These are phyloP conservation scores for Mystacornis crossleyi DNA, from an alignment of 2,113 vertebrate species.

Conservation along the genomic window DNA sequence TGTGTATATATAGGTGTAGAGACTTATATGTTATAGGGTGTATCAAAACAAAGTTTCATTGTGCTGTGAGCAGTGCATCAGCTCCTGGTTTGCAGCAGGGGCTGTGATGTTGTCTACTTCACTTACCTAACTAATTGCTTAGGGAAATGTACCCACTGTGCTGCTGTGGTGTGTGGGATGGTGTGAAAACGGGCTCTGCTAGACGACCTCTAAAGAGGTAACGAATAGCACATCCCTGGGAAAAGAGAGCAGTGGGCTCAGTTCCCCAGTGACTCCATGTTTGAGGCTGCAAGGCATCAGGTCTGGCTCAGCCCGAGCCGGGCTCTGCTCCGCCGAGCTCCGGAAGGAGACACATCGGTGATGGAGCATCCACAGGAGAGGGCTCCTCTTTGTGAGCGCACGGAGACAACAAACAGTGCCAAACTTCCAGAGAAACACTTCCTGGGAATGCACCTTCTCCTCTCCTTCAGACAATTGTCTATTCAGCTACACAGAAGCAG, in stretches of 20 bases:
- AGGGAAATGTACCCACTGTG: background rate
- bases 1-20: background rate
- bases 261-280: fast-evolving
- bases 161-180: background rate
- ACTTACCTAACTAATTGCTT: background rate
- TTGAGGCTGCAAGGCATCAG: background rate
- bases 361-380: background rate
- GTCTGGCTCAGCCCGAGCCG: fast-evolving
- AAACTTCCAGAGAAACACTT: background rate
- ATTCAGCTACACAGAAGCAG: background rate
- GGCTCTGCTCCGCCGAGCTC: fast-evolving
- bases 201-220: fast-evolving
- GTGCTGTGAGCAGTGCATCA: background rate
- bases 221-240: background rate
- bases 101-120: background rate
- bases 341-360: fast-evolving
- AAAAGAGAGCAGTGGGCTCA: background rate
- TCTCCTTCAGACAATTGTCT: background rate
- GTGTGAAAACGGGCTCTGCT: background rate
- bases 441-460: background rate
- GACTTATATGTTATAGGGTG: background rate
- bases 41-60: background rate
- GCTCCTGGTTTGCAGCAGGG: background rate
- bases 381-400: fast-evolving
- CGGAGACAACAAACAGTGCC: background rate